phyloP scores from a whole-genome alignment of 1,140 invertebrate genomes.

The Panagrolaimus sp. region DNA sequence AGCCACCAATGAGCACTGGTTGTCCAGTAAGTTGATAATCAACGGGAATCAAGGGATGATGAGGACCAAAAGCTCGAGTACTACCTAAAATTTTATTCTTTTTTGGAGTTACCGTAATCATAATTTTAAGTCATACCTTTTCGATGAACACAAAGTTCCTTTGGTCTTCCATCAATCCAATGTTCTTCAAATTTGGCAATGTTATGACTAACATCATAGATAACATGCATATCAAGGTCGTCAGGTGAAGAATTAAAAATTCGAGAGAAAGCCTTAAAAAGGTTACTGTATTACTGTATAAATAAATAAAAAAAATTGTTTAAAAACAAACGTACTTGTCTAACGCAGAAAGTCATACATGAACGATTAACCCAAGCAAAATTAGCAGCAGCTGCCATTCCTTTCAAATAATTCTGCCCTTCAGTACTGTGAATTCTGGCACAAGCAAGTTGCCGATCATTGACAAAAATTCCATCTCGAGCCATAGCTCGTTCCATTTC shows the following conservation, averaged over 20 bases:
- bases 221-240: constrained; percentile 99
- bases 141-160: constrained; percentile 87
- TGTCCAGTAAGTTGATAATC: constrained; percentile 81
- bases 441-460: constrained; percentile 95
- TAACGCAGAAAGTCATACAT: constrained; percentile 94
- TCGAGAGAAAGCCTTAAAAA: constrained; percentile 83
- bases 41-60: constrained; percentile 96
- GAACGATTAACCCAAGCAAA: constrained; percentile 99
- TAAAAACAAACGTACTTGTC: constrained; percentile 76
- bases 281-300: neutral
- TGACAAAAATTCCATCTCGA: constrained; percentile 90
- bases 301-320: neutral
- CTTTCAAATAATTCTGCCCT: constrained; percentile 95
- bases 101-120: too few relatives aligned
- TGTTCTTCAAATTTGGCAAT: constrained; percentile 98
- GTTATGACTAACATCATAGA: constrained; percentile 96
- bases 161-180: constrained; percentile 85
- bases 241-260: constrained; percentile 91
- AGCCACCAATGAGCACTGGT: constrained; percentile 95
- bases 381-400: constrained; percentile 97
- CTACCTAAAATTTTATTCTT: too few relatives aligned
- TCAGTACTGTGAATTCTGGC: constrained; percentile 74
- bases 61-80: constrained; percentile 96
- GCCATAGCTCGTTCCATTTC: constrained; percentile 99
- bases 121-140: constrained; percentile 73